Evolutionary conservation across 2,797 vertebrate species (phyloP).

Genomic region (Agapornis canus): DNA sequence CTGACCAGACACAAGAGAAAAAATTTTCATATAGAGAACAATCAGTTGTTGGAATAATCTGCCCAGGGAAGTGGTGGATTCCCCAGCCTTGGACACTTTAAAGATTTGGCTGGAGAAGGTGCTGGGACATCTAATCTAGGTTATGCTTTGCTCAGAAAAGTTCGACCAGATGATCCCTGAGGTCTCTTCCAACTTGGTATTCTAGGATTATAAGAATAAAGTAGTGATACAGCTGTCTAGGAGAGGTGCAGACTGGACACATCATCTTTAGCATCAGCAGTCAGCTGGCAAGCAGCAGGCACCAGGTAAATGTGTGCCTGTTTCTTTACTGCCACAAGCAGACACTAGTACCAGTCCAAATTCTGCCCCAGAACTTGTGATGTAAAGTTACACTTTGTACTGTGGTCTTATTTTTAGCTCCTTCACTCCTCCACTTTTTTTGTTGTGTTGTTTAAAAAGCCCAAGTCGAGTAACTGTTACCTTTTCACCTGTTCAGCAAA

Average conservation of each 20-base stretch:
- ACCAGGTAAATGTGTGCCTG: neutral
- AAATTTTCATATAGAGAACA: neutral
- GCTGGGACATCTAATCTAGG: neutral
- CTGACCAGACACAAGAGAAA: neutral
- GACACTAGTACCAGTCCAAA: neutral
- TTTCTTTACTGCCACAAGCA: neutral
- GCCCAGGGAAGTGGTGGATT: neutral
- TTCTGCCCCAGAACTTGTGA: neutral
- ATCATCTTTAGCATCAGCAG: neutral
- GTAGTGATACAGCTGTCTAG: neutral
- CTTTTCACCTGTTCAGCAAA: neutral
- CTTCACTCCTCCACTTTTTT: neutral
- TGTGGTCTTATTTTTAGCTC: neutral
- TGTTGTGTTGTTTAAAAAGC: neutral
- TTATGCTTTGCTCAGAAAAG: neutral
- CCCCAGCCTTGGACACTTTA: neutral
- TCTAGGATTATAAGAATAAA: neutral
- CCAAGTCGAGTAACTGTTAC: neutral
- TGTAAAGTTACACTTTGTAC: neutral
- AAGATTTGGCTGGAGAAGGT: neutral
- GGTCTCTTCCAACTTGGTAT: neutral
- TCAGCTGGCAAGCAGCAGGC: neutral
- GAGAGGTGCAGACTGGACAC: neutral
- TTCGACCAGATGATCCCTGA: neutral
- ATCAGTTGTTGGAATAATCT: neutral